These are phyloP conservation scores for Mormyrus iriodes DNA, from an alignment of 2,113 vertebrate species.

Conservation along the genomic window DNA sequence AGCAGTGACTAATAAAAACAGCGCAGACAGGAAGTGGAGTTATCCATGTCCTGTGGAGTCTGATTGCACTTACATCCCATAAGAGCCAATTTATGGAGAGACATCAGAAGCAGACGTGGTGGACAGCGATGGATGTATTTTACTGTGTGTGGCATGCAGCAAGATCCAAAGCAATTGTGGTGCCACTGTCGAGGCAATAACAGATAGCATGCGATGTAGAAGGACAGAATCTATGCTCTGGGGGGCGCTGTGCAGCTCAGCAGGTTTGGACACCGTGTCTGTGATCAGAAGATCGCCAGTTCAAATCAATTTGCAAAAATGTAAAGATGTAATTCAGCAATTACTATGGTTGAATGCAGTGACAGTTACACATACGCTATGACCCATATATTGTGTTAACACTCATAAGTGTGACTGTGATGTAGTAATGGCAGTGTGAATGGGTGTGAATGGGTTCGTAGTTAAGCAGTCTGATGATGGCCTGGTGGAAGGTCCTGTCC, in stretches of 20 bases:
- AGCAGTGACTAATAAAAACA: background rate
- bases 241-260: background rate
- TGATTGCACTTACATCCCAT: background rate
- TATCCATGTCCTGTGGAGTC: background rate
- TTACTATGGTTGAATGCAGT: too few species aligned
- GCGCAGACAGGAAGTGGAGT: background rate
- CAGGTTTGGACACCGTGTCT: background rate
- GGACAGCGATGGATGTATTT: background rate
- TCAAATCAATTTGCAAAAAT: background rate
- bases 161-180: background rate
- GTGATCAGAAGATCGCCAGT: background rate
- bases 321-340: too few species aligned
- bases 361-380: background rate
- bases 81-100: background rate
- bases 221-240: background rate
- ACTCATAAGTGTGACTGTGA: background rate
- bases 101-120: background rate
- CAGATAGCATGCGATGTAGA: background rate
- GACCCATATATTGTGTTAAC: background rate
- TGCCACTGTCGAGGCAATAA: background rate
- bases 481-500: background rate
- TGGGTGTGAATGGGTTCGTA: background rate
- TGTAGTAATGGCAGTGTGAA: background rate
- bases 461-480: background rate
- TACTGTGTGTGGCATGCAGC: background rate